Base-by-base conservation (phyloP, 1,140 invertebrate species). In the Magallana ariakensis region DNA sequence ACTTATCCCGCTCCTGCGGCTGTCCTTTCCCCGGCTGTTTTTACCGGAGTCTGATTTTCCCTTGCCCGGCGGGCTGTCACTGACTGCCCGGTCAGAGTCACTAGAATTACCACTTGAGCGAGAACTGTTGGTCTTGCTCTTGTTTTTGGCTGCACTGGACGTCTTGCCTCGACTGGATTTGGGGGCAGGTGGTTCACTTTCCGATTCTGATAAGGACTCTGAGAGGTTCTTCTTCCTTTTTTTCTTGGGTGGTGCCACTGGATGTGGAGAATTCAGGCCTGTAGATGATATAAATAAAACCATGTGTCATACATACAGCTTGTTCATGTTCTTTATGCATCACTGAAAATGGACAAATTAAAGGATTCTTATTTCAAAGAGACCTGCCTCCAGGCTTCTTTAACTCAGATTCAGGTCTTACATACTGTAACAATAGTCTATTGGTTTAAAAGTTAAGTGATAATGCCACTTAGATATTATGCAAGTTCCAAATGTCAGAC, bases 101-200 rank as follows among this genome's bases (percentile, higher is more conserved):
- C 84, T 88, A 53, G 85, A 85, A 83, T 88, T 86, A 1, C 56
- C 85, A 70, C 87, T 90, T 33, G 87, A 90, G 54, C 87, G 75
- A 84, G 88, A 58, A 60, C 82, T 86, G n/a, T 62, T 82, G 33
- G 57, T 53, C 82, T 80, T 58, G 46, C 55, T 56, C 46, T 81
- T 86, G 53, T 13, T 82, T 13, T 75, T 62, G 9, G 33, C 80
- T 60, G 15, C 60, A 8, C 81, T 53, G 55, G 57, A 26, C 56
- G 57, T 83, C 56, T 57, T 70, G 60, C 62, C 22, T 66, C 53
- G 81, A n/a, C 56, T 87, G 88, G 60, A 83, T 87, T 81, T 88
- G 82, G 87, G 87, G 0, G 62, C 58, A 46, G 86, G 22, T 33
- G 60, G 53, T 58, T 82, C 80, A 57, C 56, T 70, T 57, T 88